A percentile compares a stretch with the other conserved stretches of the same genome.
Conservation (phyloP, 2,888 invertebrate species). For the Lithophane semibrunnea region DNA sequence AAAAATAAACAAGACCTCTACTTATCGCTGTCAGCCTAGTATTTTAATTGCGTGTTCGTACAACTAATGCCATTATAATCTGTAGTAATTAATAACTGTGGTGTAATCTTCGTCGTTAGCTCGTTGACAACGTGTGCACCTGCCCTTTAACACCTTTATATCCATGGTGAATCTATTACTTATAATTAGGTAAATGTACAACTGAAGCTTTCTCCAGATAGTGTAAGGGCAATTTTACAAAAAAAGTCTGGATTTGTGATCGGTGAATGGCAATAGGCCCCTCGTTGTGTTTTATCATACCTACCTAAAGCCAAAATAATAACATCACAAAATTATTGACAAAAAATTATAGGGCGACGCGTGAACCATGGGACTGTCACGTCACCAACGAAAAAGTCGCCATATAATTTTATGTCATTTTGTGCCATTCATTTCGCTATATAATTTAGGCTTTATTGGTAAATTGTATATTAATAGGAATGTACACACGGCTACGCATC, state of each 20-base stretch:
- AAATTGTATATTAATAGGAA: neutral
- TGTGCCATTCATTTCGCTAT: too few species aligned
- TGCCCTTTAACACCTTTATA: slow-evolving; percentile 49
- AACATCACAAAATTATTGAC: too few species aligned
- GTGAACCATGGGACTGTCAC: too few species aligned
- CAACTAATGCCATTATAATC: slow-evolving; percentile 54
- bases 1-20: slow-evolving; percentile 12
- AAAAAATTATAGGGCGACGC: too few species aligned
- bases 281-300: too few species aligned
- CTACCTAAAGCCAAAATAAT: neutral
- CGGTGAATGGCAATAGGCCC: neutral
- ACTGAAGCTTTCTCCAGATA: slow-evolving; percentile 11
- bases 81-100: slow-evolving; percentile 55
- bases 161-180: slow-evolving; percentile 36
- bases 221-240: neutral
- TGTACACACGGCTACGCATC: too few species aligned
- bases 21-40: slow-evolving; percentile 40
- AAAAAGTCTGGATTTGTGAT: neutral
- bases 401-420: too few species aligned
- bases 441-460: too few species aligned
- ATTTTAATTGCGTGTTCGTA: slow-evolving; percentile 58
- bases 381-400: too few species aligned
- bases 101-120: slow-evolving; percentile 43
- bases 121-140: slow-evolving; percentile 50
- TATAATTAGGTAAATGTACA: slow-evolving; percentile 24